Evolutionary conservation across 2,888 invertebrate species (phyloP).

Genomic region (Macrophya annulata): DNA sequence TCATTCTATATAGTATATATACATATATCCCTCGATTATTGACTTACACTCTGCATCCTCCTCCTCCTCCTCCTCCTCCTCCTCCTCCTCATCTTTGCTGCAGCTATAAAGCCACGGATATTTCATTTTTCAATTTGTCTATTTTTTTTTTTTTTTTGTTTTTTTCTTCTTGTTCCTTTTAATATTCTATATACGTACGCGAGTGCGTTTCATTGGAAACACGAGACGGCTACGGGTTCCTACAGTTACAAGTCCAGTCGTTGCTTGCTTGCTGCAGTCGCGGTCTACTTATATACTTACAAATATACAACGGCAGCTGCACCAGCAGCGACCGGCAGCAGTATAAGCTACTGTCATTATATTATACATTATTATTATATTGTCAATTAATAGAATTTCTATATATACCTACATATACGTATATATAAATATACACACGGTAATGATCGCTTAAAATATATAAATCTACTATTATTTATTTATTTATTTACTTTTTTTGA

Average conservation of each 20-base stretch:
- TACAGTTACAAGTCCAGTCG: constrained; percentile 40
- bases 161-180: too few relatives aligned
- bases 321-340: neutral
- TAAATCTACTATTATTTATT: too few relatives aligned
- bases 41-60: constrained; percentile 25
- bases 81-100: constrained; percentile 23
- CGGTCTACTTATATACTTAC: constrained; percentile 24
- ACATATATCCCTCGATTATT: constrained; percentile 51
- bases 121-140: constrained; percentile 57
- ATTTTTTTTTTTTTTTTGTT: neutral
- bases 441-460: too few relatives aligned
- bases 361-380: neutral
- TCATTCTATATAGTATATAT: constrained; percentile 43
- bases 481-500: too few relatives aligned
- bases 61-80: too few relatives aligned
- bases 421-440: neutral
- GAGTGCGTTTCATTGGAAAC: constrained; percentile 32
- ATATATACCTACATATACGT: neutral
- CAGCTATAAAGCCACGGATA: constrained; percentile 1
- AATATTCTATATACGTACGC: neutral
- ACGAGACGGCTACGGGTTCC: constrained; percentile 43
- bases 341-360: neutral
- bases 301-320: neutral
- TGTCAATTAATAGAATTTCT: too few relatives aligned
- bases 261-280: neutral